Evolutionary conservation across 2,888 invertebrate species (phyloP), one percentile per base, ranked within the genome.

Genomic region (Pristionchus japonicus): DNA sequence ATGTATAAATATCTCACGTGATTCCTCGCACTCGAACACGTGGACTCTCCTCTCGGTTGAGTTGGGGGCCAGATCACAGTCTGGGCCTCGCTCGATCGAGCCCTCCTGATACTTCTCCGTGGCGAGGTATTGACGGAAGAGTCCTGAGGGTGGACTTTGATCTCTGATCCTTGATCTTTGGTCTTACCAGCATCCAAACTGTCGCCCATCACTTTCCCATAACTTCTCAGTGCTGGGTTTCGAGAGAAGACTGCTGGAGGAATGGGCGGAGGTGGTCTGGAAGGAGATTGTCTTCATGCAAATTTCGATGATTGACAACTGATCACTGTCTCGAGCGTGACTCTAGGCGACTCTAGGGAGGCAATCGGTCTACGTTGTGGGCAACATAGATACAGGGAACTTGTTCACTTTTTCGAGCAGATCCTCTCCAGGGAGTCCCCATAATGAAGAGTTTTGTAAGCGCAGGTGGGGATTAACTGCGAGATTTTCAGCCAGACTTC

Each of bases 191-290:
- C 85, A 43, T 85, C 85, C 64, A 85, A 20, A 85, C 85, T 85
- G 17, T 85, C 85, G 23, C 85, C 85, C 61, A 85, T 85, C 40
- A 52, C 43, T 23, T 85, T 85, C 23, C 85, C 85, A 64, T 85
- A 85, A 40, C 27, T 64, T 52, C 85, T n/a, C 3, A 85, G 43
- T 17, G 85, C 40, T 15, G 61, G 85, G 37, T 85, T 86, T 67
- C 70, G 47, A 11, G 86, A 70, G 70, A 86, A 86, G 0, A 34
- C 11, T 6, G 34, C 13, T 0, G 86, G 86, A 86, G 86, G 86
- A 49, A 70, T 4, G 85, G 61, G n/a, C 6, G 85, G 85, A 27
- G 85, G 85, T n/a, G 85, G 85, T 37, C 85, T 85, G 37, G 9
- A 85, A 77, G 15, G 37, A 15, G 27, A 31, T 34, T 67, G 64